These are phyloP conservation scores for Dallia pectoralis DNA, from an alignment of 2,797 vertebrate species.

Conservation along the genomic window DNA sequence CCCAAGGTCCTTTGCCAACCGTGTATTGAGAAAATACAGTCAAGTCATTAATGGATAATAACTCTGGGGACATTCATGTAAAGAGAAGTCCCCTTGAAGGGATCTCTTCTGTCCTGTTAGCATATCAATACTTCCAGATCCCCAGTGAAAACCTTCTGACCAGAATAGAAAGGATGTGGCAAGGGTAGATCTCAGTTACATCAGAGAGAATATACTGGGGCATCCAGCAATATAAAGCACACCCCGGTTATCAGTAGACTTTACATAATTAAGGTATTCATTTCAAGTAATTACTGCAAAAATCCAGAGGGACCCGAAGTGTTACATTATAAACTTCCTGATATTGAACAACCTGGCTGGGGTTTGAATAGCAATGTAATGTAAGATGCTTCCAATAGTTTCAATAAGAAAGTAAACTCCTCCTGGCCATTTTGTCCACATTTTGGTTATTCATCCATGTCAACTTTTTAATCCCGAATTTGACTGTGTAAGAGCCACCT, in stretches of 20 bases:
- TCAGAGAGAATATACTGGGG: constrained; percentile 68
- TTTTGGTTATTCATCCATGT: constrained; percentile 6
- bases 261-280: constrained; percentile 78
- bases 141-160: constrained; percentile 57
- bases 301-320: constrained; percentile 68
- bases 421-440: constrained; percentile 24
- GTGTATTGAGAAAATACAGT: constrained; percentile 40
- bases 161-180: constrained; percentile 69
- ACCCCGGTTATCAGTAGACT: constrained; percentile 73
- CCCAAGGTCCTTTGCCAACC: constrained; percentile 33
- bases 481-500: too few relatives aligned
- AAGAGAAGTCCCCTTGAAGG: constrained; percentile 60
- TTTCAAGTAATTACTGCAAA: constrained; percentile 76
- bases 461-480: constrained; percentile 14
- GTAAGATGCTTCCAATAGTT: constrained; percentile 50
- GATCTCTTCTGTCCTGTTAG: constrained; percentile 49
- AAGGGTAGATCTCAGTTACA: constrained; percentile 69
- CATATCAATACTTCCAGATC: constrained; percentile 69
- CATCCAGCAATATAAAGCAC: constrained; percentile 72
- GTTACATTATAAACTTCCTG: constrained; percentile 74
- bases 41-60: constrained; percentile 61
- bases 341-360: constrained; percentile 67
- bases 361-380: constrained; percentile 56
- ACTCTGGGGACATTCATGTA: constrained; percentile 57
- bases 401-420: constrained; percentile 30